Percentiles rank a stretch among this genome's conserved stretches.
phyloP scores from a whole-genome alignment of 2,888 invertebrate genomes.

The Alloplasta piceator region DNA sequence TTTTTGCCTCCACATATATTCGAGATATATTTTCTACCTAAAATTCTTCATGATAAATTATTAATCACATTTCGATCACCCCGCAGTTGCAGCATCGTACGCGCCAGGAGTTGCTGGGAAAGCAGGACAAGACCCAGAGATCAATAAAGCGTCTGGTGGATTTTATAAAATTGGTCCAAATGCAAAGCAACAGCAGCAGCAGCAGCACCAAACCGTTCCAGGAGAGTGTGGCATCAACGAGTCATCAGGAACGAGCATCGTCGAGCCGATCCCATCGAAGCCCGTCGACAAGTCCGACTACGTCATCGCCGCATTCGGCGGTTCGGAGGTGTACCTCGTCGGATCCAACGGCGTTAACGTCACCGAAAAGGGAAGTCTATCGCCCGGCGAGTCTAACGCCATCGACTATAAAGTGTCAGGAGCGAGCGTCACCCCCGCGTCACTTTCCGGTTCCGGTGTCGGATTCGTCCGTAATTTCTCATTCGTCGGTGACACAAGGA shows the following conservation, averaged over 20 bases:
- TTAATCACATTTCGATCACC: neutral
- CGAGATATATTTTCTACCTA: too few relatives aligned
- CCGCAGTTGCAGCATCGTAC: conserved; percentile 79
- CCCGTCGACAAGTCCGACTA: conserved; percentile 60
- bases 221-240: conserved; percentile 75
- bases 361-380: conserved; percentile 56
- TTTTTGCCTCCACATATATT: too few relatives aligned
- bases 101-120: conserved; percentile 80
- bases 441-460: conserved; percentile 67
- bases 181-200: conserved; percentile 58
- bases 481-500: conserved; percentile 61
- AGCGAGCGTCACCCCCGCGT: conserved; percentile 72
- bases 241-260: conserved; percentile 79
- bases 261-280: conserved; percentile 79
- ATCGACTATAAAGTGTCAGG: conserved; percentile 73
- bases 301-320: conserved; percentile 49
- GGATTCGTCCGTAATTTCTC: conserved; percentile 72
- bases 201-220: conserved; percentile 71
- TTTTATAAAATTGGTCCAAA: conserved; percentile 81
- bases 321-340: conserved; percentile 46
- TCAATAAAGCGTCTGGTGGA: conserved; percentile 82
- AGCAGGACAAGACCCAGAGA: conserved; percentile 81
- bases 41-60: too few relatives aligned
- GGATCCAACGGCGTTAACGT: conserved; percentile 41
- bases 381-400: conserved; percentile 69